phyloP scores from a whole-genome alignment of 2,113 vertebrate genomes.

The Connochaetes taurinus region DNA sequence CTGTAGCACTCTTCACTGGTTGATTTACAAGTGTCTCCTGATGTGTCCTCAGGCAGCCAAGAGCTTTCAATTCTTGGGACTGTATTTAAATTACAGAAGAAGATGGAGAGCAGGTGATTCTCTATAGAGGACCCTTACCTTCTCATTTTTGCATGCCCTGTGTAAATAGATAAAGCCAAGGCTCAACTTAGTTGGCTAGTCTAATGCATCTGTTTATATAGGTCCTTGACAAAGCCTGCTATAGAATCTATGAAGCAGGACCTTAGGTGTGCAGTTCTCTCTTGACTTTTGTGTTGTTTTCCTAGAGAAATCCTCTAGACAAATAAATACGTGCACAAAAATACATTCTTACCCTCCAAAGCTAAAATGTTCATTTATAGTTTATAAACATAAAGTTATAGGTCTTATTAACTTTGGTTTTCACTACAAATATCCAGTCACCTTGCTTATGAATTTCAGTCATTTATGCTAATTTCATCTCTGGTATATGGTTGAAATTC shows the following conservation, averaged over 20 bases:
- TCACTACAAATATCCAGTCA: neutral
- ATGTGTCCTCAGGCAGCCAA: neutral
- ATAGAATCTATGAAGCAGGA: neutral
- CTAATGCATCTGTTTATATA: neutral
- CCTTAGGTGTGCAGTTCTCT: neutral
- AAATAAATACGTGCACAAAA: neutral
- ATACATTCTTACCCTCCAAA: neutral
- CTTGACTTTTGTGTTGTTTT: slow-evolving; percentile 8
- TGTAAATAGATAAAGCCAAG: slow-evolving; percentile 29
- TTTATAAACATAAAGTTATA: neutral
- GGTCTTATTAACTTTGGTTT: neutral
- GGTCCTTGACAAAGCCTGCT: neutral
- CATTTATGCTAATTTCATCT: neutral
- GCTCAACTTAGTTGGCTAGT: slow-evolving; percentile 44
- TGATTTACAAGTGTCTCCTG: slow-evolving; percentile 46
- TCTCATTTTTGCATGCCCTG: slow-evolving; percentile 40
- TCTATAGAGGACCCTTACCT: slow-evolving; percentile 17
- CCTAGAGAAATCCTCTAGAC: neutral
- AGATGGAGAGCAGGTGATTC: neutral
- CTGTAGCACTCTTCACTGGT: neutral
- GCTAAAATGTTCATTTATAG: neutral
- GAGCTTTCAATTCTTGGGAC: neutral
- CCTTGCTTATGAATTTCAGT: neutral
- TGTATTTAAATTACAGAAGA: slow-evolving; percentile 28
- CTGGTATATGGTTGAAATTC: neutral